A percentile compares a stretch with the other conserved stretches of the same genome.
Conservation (phyloP, 2,797 vertebrate genomes). For the Phataginus tetradactyla region DNA sequence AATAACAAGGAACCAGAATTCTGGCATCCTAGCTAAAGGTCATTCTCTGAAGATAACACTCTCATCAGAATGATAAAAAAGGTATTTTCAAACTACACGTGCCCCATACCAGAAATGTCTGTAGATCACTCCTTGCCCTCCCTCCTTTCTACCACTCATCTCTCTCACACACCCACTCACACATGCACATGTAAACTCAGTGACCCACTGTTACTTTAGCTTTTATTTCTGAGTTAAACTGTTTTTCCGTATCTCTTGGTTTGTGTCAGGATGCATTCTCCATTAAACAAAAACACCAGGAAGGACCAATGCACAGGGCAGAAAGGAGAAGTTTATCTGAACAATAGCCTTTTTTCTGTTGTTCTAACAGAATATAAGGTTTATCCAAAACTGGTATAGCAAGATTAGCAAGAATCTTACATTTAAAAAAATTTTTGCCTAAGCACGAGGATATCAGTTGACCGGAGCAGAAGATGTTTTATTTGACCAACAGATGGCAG, state of each 20-base stretch:
- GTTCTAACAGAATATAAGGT: neutral
- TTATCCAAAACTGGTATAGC: neutral
- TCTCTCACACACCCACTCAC: neutral
- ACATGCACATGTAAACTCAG: neutral
- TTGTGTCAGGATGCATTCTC: neutral
- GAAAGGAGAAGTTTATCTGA: neutral
- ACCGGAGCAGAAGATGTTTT: slow-evolving; percentile 30
- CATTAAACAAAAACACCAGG: neutral
- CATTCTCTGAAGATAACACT: neutral
- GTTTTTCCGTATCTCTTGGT: neutral
- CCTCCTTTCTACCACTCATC: neutral
- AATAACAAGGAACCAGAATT: neutral
- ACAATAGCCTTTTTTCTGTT: neutral
- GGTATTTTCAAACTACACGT: neutral
- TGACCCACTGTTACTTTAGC: neutral
- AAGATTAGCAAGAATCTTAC: neutral
- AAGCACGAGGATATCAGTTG: neutral
- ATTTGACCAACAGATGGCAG: slow-evolving; percentile 89
- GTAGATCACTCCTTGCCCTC: neutral
- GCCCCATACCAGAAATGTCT: neutral
- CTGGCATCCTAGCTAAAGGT: neutral
- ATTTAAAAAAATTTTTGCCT: neutral
- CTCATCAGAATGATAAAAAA: neutral
- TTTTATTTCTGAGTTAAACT: neutral
- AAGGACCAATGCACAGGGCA: neutral